Percentiles rank a stretch among this genome's conserved stretches.
Conservation (phyloP, 2,888 invertebrate species). For the Limnephilus rhombicus region DNA sequence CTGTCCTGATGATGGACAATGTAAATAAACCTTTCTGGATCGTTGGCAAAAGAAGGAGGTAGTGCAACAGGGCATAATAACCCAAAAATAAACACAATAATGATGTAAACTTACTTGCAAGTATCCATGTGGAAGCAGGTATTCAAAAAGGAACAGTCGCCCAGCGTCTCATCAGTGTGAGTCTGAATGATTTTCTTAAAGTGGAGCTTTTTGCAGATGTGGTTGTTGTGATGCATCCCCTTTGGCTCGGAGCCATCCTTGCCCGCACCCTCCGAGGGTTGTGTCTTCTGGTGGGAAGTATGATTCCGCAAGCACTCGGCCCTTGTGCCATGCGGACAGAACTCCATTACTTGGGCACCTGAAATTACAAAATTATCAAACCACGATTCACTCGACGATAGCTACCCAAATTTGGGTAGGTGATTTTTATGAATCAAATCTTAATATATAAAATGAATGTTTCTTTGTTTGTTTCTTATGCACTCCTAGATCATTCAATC, state of each 20-base stretch:
- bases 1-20: too few relatives aligned
- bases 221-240: conserved; percentile 54
- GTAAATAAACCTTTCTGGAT: too few relatives aligned
- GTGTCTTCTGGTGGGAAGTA: conserved; percentile 49
- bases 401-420: too few relatives aligned
- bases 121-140: conserved; percentile 99
- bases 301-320: conserved; percentile 87
- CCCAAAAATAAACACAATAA: too few relatives aligned
- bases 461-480: too few relatives aligned
- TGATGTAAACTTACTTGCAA: conserved; percentile 84
- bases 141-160: conserved; percentile 98
- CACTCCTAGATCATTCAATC: too few relatives aligned
- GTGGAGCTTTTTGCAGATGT: conserved; percentile 91
- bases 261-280: background rate
- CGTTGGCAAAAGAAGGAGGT: too few relatives aligned
- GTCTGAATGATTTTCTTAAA: conserved; percentile 97
- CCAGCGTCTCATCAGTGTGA: conserved; percentile 96
- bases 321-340: conserved; percentile 96
- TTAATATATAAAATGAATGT: too few relatives aligned
- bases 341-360: conserved; percentile 94
- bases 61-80: too few relatives aligned
- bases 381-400: too few relatives aligned
- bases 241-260: background rate
- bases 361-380: conserved; percentile 14
- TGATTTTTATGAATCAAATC: too few relatives aligned